Evolutionary conservation across 2,888 invertebrate genomes (phyloP), one percentile per base, ranked within the genome.

Genomic region (Pachliopta kotzebuea): DNA sequence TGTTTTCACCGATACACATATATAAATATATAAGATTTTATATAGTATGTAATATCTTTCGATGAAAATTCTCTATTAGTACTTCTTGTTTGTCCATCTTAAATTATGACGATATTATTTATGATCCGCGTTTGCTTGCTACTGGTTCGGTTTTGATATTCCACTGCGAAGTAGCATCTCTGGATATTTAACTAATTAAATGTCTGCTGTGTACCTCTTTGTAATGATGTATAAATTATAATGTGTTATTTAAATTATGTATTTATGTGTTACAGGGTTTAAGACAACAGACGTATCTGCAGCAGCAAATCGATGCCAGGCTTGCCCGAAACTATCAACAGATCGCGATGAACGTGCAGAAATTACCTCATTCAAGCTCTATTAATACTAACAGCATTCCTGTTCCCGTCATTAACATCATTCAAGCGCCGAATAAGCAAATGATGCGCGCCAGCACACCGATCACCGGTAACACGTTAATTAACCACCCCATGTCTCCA

Each of bases 401-500:
- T 8, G 70, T 86, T 49, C 86, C 90, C 2, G 82, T 84, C 37
- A 84, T 86, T 56, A 86, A 86, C 70, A 70, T 89, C 23, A 72
- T 84, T 65, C 89, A 85, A 65, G 71, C 79, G 9, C 74, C 77
- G 4, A 81, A 74, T 26, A 77, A 81, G 52, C 83, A 80, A 49
- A 70, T 82, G 50, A 68, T 80, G 62, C 76, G 74, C 66, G 67
- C 77, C 31, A 81, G 77, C 61, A 71, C 76, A 0, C 71, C 78
- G 11, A 56, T 71, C 50, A 60, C 67, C 11, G 74, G 74, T 17
- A 67, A 74, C 3, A 78, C 71, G 56, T 20, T 70, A 21, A 60
- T 68, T 23, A 71, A 63, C 49, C 79, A 80, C 61, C 79, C 84
- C 0, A 84, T 89, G 85, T 82, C 89, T 9, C 90, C 90, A 0